A percentile compares a stretch with the other conserved stretches of the same genome.
These are phyloP conservation scores for Empidonax alnorum DNA, from an alignment of 2,113 vertebrate species.

Conservation along the genomic window DNA sequence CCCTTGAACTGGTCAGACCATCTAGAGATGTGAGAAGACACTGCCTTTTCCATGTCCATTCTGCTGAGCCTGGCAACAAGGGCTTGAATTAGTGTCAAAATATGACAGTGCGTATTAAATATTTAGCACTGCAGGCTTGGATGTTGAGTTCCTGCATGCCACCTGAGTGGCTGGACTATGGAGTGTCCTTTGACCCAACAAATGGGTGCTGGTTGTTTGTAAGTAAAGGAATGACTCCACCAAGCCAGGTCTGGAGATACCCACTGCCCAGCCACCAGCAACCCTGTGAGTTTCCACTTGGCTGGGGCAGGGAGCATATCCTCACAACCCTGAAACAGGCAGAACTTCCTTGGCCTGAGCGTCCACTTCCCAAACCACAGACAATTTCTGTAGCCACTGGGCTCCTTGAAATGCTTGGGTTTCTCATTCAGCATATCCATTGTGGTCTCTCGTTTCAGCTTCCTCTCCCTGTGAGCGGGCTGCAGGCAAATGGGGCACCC, in stretches of 20 bases:
- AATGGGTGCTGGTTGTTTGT: neutral
- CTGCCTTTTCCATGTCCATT: neutral
- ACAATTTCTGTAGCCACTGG: neutral
- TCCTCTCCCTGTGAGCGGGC: neutral
- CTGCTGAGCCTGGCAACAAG: neutral
- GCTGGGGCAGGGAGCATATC: rapidly evolving
- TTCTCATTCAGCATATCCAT: neutral
- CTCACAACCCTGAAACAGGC: neutral
- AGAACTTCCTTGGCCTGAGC: neutral
- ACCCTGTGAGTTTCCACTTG: too few species aligned
- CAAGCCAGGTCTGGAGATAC: neutral
- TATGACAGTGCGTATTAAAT: neutral
- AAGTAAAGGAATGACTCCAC: neutral
- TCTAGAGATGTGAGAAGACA: neutral
- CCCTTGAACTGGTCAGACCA: neutral
- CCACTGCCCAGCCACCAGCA: neutral
- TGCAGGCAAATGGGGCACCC: neutral
- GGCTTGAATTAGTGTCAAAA: neutral
- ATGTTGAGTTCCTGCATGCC: neutral
- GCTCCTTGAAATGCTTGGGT: neutral
- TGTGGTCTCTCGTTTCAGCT: neutral
- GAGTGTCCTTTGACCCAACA: neutral
- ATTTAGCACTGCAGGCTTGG: neutral
- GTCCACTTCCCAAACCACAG: neutral
- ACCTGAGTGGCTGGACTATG: neutral